phyloP scores from a whole-genome alignment of 2,888 invertebrate genomes.

The Agonopterix alstromeriana region DNA sequence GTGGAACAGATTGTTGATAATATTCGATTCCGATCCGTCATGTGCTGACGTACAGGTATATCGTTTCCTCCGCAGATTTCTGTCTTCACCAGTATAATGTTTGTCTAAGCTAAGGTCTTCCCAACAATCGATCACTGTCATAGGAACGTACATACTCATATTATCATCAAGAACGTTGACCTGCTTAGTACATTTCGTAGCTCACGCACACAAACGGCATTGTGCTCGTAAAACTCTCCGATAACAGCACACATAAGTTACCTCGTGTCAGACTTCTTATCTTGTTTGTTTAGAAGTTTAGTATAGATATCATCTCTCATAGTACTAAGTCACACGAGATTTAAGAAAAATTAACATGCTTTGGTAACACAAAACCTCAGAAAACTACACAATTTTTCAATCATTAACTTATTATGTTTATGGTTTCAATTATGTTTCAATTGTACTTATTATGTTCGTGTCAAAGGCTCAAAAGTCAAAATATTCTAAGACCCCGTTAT shows the following conservation, averaged over 20 bases:
- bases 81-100: conserved; percentile 50
- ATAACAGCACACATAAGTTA: conserved; percentile 44
- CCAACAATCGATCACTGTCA: conserved; percentile 70
- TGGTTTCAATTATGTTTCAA: no score
- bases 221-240: conserved; percentile 38
- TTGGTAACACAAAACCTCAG: no score
- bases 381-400: no score
- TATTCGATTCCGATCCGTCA: conserved; percentile 39
- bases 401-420: no score
- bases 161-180: conserved; percentile 65
- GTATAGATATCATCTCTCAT: conserved; percentile 4
- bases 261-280: conserved; percentile 38
- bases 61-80: conserved; percentile 39
- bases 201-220: conserved; percentile 41
- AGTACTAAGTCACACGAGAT: not conserved
- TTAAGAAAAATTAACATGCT: not conserved
- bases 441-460: no score
- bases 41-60: conserved; percentile 44
- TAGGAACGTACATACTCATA: conserved; percentile 40
- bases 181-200: conserved; percentile 50
- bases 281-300: conserved; percentile 48
- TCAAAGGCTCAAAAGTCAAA: no score
- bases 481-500: no score
- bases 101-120: conserved; percentile 61
- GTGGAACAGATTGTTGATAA: conserved; percentile 16